These are phyloP conservation scores for Mellilla xanthometata DNA, from an alignment of 2,888 invertebrate species.

Conservation along the genomic window DNA sequence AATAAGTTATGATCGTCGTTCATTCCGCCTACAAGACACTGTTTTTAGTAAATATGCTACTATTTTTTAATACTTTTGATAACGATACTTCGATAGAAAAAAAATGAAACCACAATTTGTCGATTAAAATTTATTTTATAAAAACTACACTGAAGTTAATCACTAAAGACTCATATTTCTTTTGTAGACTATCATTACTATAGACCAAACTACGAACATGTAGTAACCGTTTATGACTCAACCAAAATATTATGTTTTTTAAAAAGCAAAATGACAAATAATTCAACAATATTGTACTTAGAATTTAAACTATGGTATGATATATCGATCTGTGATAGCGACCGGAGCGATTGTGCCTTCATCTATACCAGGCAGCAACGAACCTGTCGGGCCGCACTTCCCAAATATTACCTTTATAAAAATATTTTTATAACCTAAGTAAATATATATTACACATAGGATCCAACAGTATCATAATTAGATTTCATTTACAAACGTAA, in stretches of 20 bases:
- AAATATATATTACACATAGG: slow-evolving; percentile 74
- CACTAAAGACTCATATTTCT: slow-evolving; percentile 56
- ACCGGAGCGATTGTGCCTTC: not conserved
- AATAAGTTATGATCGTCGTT: too few relatives aligned
- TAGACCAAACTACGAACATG: slow-evolving; percentile 51
- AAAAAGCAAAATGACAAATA: slow-evolving; percentile 58
- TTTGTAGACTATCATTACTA: slow-evolving; percentile 50
- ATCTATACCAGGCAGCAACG: not conserved
- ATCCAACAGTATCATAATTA: slow-evolving; percentile 76
- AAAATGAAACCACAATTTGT: slow-evolving; percentile 35
- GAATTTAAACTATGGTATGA: slow-evolving; percentile 66
- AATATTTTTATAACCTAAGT: slow-evolving; percentile 64
- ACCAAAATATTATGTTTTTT: slow-evolving; percentile 69
- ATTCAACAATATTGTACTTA: slow-evolving; percentile 80
- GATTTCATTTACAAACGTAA: slow-evolving; percentile 73
- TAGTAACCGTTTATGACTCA: slow-evolving; percentile 67
- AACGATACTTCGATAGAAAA: too few relatives aligned
- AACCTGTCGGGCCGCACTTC: slow-evolving; percentile 41
- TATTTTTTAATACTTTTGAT: too few relatives aligned
- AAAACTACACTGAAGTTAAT: slow-evolving; percentile 74
- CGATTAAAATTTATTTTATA: slow-evolving; percentile 71
- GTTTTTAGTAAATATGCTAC: too few relatives aligned
- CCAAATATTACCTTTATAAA: slow-evolving; percentile 63
- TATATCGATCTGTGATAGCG: slow-evolving; percentile 35
- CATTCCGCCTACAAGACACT: too few relatives aligned